phyloP scores from a whole-genome alignment of 2,113 vertebrate genomes.

The Nettapus auritus region DNA sequence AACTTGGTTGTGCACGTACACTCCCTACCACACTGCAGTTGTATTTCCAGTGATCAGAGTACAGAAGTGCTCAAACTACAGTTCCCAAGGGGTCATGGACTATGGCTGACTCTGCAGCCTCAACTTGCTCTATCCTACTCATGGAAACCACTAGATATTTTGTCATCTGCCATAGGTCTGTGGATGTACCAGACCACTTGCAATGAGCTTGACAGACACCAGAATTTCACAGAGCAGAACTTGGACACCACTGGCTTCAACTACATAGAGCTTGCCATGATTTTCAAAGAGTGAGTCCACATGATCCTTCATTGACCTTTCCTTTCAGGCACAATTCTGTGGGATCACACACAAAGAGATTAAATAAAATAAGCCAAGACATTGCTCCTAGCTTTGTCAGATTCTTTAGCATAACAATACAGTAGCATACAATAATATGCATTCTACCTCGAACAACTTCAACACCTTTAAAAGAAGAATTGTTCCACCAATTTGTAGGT shows the following conservation, averaged over 20 bases:
- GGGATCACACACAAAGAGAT: background rate
- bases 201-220: background rate
- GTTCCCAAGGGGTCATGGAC: background rate
- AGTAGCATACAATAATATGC: background rate
- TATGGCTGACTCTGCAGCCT: background rate
- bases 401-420: background rate
- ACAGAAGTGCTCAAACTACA: background rate
- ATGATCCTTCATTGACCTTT: background rate
- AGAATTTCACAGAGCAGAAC: background rate
- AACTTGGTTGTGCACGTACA: background rate
- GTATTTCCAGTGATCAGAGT: background rate
- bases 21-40: background rate
- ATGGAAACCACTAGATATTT: background rate
- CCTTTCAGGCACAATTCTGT: background rate
- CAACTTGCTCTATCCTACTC: background rate
- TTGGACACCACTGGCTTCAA: background rate
- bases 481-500: background rate
- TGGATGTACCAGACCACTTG: background rate
- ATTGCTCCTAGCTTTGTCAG: background rate
- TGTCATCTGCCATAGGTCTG: background rate
- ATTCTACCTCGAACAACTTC: constrained; percentile 49
- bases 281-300: background rate
- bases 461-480: background rate
- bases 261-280: background rate
- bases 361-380: background rate